These are phyloP conservation scores for Bovichtus variegatus DNA, from an alignment of 2,797 vertebrate genomes.

Conservation along the genomic window DNA sequence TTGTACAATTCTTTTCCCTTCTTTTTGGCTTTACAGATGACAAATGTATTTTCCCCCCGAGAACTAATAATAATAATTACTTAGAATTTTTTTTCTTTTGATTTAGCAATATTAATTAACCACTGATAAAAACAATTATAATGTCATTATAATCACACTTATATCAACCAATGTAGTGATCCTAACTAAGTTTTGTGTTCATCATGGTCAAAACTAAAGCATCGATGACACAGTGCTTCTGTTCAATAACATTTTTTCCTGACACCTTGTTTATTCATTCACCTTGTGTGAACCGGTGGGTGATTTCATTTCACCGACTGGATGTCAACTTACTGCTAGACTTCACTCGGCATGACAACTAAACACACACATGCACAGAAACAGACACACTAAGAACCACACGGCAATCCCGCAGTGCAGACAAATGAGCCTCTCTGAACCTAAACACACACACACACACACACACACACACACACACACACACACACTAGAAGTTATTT, in stretches of 20 bases:
- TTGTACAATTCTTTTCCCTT: too few species aligned
- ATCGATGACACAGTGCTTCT: not conserved
- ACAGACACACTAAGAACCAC: slow-evolving; percentile 11
- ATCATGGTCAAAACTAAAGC: not conserved
- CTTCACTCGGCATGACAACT: not conserved
- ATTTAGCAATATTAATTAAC: not conserved
- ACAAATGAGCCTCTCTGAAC: slow-evolving; percentile 37
- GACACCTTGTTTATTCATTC: not conserved
- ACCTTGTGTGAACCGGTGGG: slow-evolving; percentile 1
- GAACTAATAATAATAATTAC: too few species aligned
- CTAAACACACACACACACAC: slow-evolving; percentile 50
- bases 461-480: slow-evolving; percentile 59
- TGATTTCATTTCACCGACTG: not conserved
- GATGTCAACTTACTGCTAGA: not conserved
- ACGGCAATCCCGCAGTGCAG: not conserved
- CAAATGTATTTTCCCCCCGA: too few species aligned
- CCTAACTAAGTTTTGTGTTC: not conserved
- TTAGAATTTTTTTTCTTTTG: too few species aligned
- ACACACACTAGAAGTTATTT: slow-evolving; percentile 37
- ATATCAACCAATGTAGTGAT: not conserved
- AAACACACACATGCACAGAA: not conserved
- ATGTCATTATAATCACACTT: not conserved
- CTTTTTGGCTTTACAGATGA: too few species aligned
- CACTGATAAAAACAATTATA: not conserved
- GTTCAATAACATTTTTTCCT: not conserved